Conservation (phyloP, 1,140 invertebrate genomes). For the Amphibalanus amphitrite region DNA sequence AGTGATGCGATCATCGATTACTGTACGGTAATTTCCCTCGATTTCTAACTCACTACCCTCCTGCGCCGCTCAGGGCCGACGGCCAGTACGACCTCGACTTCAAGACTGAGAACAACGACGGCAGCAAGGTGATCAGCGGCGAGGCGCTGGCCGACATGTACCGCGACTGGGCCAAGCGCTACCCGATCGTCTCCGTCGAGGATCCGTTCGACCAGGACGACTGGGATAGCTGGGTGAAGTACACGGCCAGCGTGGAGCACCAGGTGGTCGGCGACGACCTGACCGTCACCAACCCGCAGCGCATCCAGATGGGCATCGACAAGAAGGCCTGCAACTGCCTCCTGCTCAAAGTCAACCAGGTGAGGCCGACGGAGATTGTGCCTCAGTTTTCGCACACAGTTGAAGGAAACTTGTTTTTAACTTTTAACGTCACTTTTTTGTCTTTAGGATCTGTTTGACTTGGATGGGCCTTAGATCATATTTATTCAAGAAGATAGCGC, state of each 20-base stretch:
- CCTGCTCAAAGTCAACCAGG: constrained; percentile 78
- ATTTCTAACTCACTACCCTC: too few species aligned
- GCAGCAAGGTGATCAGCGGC: constrained; percentile 39
- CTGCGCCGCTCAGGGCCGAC: constrained; percentile 26
- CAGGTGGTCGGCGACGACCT: constrained; percentile 88
- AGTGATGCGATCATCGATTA: too few species aligned
- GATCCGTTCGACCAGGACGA: constrained; percentile 78
- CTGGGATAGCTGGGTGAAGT: constrained; percentile 77
- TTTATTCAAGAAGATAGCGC: too few species aligned
- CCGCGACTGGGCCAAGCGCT: constrained; percentile 76
- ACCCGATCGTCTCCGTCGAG: constrained; percentile 94
- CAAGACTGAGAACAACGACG: constrained; percentile 83
- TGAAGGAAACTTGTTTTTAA: too few species aligned
- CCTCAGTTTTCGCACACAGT: too few species aligned
- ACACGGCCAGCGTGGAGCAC: constrained; percentile 37
- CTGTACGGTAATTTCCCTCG: too few species aligned
- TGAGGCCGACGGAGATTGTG: background rate
- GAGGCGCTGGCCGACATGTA: constrained; percentile 75
- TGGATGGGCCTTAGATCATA: too few species aligned
- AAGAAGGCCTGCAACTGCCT: constrained; percentile 96
- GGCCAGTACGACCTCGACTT: constrained; percentile 93
- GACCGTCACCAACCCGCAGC: constrained; percentile 84
- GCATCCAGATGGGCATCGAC: constrained; percentile 90
- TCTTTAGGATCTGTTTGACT: too few species aligned
- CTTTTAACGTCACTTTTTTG: too few species aligned